Evolutionary conservation across 2,888 invertebrate species (phyloP), one percentile per base, ranked within the genome.

Genomic region (Heliconius hortense): DNA sequence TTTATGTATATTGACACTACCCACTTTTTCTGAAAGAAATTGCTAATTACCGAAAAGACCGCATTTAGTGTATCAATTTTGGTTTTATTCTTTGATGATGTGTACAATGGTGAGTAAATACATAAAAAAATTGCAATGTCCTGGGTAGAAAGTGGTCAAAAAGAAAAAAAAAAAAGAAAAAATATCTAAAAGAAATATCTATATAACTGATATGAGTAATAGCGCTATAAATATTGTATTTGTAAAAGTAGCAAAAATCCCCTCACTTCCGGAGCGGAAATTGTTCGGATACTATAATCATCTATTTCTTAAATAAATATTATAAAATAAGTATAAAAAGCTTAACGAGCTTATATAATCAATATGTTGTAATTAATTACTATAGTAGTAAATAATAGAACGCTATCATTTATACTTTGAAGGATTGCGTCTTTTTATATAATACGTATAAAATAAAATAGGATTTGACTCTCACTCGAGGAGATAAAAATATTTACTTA

Each of bases 201-300:
- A 48, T 4, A 48, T 48, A 48, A 48, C 4, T 48, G 4, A 53
- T 8, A 53, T 60, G 2, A 26, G 15, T 60, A 60, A 13, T 60
- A n/a, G 3, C 15, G 7, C 7, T 26, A 60, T 0, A 60, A 60
- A 60, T 39, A 68, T 53, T 56, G 26, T 53, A 48, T 69, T 28
- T 69, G 28, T 69, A 48, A 48, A 69, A 53, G 26, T 28, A 48
- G 48, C 68, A n/a, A 69, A 48, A 11, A 56, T 74, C 74, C 72
- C 71, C 78, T 82, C 76, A 82, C 81, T 82, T 88, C 88, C 88
- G 87, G 85, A 85, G 77, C 89, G 88, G 89, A 88, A 85, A 84
- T 88, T 85, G 87, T 86, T 77, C 73, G 60, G 73, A 71, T 71
- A 35, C 39, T 59, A 15, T 15, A 21, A 60, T 39, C 21, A 11